Evolutionary conservation across 2,113 vertebrate species (phyloP).

Genomic region (Gobiocypris rarus): DNA sequence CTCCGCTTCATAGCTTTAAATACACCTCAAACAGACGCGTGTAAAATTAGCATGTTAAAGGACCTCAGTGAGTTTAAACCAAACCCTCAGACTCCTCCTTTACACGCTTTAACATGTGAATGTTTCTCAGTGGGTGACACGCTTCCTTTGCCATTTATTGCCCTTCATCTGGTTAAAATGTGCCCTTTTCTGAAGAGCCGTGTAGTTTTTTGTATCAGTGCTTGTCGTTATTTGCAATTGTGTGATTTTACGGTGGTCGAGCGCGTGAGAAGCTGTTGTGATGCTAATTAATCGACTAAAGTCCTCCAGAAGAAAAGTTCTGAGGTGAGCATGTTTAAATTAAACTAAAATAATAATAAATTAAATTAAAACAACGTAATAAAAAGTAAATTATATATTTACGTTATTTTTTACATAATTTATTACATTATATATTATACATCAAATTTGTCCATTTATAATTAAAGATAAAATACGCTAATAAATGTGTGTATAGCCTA

Average conservation of each 20-base stretch:
- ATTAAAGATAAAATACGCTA: too few relatives aligned
- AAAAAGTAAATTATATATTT: too few relatives aligned
- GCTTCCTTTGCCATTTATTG: slow-evolving; percentile 70
- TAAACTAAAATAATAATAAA: too few relatives aligned
- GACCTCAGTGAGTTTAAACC: slow-evolving; percentile 50
- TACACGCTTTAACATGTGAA: slow-evolving; percentile 68
- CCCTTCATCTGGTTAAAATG: slow-evolving; percentile 77
- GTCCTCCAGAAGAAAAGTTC: slow-evolving; percentile 54
- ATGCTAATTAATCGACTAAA: slow-evolving; percentile 75
- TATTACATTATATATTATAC: too few relatives aligned
- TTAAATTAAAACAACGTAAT: too few relatives aligned
- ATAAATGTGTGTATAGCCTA: too few relatives aligned
- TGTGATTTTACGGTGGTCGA: slow-evolving; percentile 66
- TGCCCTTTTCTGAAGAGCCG: slow-evolving; percentile 69
- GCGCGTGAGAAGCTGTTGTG: slow-evolving; percentile 70
- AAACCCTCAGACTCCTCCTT: slow-evolving; percentile 48
- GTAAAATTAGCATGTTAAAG: slow-evolving; percentile 67
- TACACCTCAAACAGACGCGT: slow-evolving; percentile 54
- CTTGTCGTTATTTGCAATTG: slow-evolving; percentile 75
- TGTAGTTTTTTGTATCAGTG: slow-evolving; percentile 70
- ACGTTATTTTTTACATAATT: too few relatives aligned
- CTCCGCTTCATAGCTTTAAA: slow-evolving; percentile 47
- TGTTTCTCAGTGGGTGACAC: slow-evolving; percentile 62
- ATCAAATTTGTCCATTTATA: too few relatives aligned
- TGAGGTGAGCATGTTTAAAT: not conserved